Base-by-base conservation (phyloP, 1,140 invertebrate species). In the Lasioglossum albipes region DNA sequence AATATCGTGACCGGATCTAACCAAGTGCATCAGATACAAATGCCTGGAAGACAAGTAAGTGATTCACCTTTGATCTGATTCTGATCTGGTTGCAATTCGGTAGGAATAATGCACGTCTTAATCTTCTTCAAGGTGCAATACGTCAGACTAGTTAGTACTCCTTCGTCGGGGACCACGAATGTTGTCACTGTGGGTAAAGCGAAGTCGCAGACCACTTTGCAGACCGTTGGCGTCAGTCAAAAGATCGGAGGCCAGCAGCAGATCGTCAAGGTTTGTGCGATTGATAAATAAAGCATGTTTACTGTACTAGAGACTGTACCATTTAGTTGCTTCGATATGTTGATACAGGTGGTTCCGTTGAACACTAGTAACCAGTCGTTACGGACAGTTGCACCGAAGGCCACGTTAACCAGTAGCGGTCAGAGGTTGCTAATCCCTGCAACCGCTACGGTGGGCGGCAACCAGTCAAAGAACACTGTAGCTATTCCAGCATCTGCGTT, bases 1-100 rank as follows among this genome's bases (percentile, higher is more conserved):
- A 93, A 90, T 84, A 92, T 94, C 78, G 91, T 88, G 79, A 91
- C 92, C 81, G 93, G 90, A 52, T 82, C 90, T 16, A 93, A 93
- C 86, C 95, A 96, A 87, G 91, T 96, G 52, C 95, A 96, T 93
- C 95, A 96, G 89, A 95, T 96, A 73, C 96, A 96, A 92, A 94
- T 96, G 79, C 95, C 95, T 31, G 95, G 95, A 18, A 95, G 95
- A 93, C 95, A 96, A 89, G 94, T 95, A 91, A 91, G 36, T 57
- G 6, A 12, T 57, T 59, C 59, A 52, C 41, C 10, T 6, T n/a
- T n/a, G n/a, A n/a, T n/a, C n/a, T n/a, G n/a, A n/a, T n/a, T n/a
- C n/a, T n/a, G n/a, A n/a, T n/a, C 5, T 42, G 5, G 5, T 49
- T 10, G 7, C 16, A n/a, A 77, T n/a, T 59, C n/a, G n/a, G 1